Evolutionary conservation across 1,140 invertebrate genomes (phyloP), one percentile per base, ranked within the genome.

Genomic region (Neoseiulus cucumeris): DNA sequence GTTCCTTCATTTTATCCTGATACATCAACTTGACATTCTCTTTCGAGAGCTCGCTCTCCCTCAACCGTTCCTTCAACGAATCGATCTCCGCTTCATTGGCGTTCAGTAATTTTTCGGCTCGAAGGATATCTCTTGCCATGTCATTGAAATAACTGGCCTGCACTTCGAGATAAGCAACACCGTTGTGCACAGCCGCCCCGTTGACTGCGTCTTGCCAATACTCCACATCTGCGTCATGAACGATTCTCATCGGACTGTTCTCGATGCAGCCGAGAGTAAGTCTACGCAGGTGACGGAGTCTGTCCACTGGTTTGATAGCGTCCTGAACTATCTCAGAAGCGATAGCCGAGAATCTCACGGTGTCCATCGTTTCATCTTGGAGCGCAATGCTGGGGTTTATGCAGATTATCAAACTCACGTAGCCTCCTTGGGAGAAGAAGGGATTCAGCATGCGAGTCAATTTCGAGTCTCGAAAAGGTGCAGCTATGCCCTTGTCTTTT

Each of bases 391-490:
- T 72, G 7, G 85, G 85, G 73, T 84, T 87, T 0, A 92, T 81
- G 70, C 87, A 90, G 0, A 91, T 87, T 64, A 91, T 84, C 80
- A 92, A 84, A 14, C 80, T 77, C 42, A 87, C 81, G 68, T 82
- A 80, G 51, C 89, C 86, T 64, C 80, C 79, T 1, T 87, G 87
- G 12, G 68, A 68, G 65, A 81, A 79, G 69, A 75, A 86, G 28
- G 73, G 74, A 68, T 81, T 79, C 65, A 83, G 81, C 5, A 82
- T 64, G 25, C 80, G 68, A 0, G 89, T 91, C n/a, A 93, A 76
- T 75, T 91, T 91, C 0, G 86, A 89, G 66, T 91, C 87, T 29
- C 89, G 76, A 70, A 83, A 87, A 0, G 85, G 86, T 44, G 84
- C 74, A n/a, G 44, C 67, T 65, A 42, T 18, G n/a, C 72, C 75